phyloP scores from a whole-genome alignment of 2,113 vertebrate species.

The Myrmophylax atrothorax region DNA sequence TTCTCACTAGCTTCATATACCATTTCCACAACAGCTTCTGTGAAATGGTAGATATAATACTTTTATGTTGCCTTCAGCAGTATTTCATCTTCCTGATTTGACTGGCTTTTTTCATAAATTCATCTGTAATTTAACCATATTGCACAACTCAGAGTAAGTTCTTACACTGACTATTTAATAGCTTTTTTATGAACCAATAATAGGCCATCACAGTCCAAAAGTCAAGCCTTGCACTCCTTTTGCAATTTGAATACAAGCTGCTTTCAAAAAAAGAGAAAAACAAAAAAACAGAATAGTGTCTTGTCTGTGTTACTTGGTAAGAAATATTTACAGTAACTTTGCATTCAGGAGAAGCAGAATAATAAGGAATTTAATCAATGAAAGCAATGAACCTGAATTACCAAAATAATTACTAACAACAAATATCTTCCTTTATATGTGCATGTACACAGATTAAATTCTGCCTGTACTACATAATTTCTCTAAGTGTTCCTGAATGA shows the following conservation, averaged over 20 bases:
- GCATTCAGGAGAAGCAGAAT: constrained; percentile 43
- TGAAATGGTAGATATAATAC: background rate
- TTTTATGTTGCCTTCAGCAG: background rate
- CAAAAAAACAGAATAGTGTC: background rate
- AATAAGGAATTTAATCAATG: constrained; percentile 25
- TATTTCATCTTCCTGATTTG: background rate
- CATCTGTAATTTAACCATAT: background rate
- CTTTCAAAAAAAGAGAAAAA: background rate
- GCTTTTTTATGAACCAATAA: background rate
- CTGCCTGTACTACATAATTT: background rate
- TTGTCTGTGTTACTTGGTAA: background rate
- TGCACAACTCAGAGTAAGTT: background rate
- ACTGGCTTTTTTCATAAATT: background rate
- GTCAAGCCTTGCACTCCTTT: background rate
- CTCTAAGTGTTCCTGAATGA: constrained; percentile 13
- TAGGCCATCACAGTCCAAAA: background rate
- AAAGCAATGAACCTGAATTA: constrained; percentile 39
- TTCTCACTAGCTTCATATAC: background rate
- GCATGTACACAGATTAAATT: constrained; percentile 35
- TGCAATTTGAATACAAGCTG: background rate
- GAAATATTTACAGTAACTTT: constrained; percentile 18
- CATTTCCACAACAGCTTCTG: background rate
- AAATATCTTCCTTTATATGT: background rate
- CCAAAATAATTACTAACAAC: constrained; percentile 42
- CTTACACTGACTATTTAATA: background rate